Percentiles rank a stretch among this genome's conserved stretches.
Conservation (phyloP, 2,797 vertebrate species). For the Phoebastria nigripes region DNA sequence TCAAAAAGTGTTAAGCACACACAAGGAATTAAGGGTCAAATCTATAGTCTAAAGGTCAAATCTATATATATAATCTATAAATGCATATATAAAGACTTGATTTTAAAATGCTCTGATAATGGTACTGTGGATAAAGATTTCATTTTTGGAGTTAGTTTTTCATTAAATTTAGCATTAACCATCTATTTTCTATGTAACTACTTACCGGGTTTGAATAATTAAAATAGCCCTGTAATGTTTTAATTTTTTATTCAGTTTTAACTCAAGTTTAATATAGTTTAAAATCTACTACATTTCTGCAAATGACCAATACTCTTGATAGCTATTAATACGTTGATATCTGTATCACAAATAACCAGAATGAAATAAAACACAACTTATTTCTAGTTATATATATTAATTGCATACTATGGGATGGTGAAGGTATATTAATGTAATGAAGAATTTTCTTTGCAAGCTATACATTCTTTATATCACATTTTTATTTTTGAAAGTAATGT, state of each 20-base stretch:
- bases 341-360: neutral
- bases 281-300: neutral
- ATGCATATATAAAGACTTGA: neutral
- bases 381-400: neutral
- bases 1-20: neutral
- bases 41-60: neutral
- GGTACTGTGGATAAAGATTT: neutral
- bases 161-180: neutral
- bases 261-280: neutral
- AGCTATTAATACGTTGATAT: neutral
- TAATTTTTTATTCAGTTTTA: neutral
- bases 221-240: neutral
- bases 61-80: neutral
- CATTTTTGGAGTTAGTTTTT: neutral
- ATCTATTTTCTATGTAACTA: neutral
- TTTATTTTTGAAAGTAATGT: neutral
- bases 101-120: neutral
- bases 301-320: neutral
- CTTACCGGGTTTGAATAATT: slow-evolving; percentile 19
- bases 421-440: neutral
- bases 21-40: neutral
- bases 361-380: neutral
- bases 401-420: neutral
- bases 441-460: neutral
- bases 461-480: neutral